Percentiles rank a stretch among this genome's conserved stretches.
phyloP scores from a whole-genome alignment of 2,113 vertebrate genomes.

The Saccopteryx bilineata region DNA sequence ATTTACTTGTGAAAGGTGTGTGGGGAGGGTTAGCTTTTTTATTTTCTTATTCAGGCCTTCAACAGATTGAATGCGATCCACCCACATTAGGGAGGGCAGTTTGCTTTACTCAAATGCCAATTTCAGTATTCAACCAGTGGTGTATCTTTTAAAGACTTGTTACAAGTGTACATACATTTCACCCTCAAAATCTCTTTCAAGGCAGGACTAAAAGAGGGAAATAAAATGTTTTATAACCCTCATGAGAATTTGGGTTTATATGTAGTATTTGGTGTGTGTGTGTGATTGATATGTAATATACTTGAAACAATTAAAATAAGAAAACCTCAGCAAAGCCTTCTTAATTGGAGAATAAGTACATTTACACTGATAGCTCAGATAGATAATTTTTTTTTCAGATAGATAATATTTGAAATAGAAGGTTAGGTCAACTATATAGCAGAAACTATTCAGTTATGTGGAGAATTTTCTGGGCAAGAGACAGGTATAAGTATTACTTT shows the following conservation, averaged over 20 bases:
- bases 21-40: fast-evolving
- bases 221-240: background rate
- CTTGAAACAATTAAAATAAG: background rate
- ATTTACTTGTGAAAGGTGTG: background rate
- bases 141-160: background rate
- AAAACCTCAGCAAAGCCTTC: background rate
- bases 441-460: background rate
- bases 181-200: background rate
- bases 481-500: background rate
- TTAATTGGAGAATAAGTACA: background rate
- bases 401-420: background rate
- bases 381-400: background rate
- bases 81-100: background rate
- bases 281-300: background rate
- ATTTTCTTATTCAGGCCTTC: background rate
- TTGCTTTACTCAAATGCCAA: background rate
- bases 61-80: background rate
- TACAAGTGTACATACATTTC: background rate
- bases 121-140: background rate
- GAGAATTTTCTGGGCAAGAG: background rate
- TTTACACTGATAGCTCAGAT: background rate
- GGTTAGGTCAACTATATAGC: background rate
- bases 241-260: background rate
- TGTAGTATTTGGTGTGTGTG: background rate
- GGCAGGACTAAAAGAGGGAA: background rate